phyloP scores from a whole-genome alignment of 2,113 vertebrate genomes.

The Ascaphus truei region DNA sequence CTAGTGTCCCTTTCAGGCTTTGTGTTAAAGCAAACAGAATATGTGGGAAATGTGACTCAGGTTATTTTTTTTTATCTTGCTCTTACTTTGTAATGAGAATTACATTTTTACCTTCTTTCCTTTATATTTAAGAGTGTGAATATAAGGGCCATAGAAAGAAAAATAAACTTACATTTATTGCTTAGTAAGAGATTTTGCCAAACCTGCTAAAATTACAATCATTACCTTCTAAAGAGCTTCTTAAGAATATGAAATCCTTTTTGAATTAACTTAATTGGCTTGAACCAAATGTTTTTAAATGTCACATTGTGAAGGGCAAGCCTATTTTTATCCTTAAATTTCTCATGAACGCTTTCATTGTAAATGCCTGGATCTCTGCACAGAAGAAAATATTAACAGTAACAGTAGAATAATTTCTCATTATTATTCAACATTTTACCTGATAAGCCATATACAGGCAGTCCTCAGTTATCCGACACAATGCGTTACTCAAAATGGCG shows the following conservation, averaged over 20 bases:
- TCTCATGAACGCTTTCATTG: slow-evolving; percentile 12
- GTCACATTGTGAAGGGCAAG: slow-evolving; percentile 25
- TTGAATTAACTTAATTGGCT: slow-evolving; percentile 37
- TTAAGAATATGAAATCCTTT: slow-evolving; percentile 32
- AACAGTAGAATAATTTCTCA: too few species aligned
- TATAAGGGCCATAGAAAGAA: background rate
- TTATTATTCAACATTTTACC: too few species aligned
- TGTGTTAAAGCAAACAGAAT: too few species aligned
- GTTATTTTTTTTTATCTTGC: too few species aligned
- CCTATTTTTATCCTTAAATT: slow-evolving; percentile 23
- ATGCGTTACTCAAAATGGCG: too few species aligned
- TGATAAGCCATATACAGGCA: too few species aligned
- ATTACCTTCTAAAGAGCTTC: slow-evolving; percentile 32
- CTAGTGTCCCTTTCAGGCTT: too few species aligned
- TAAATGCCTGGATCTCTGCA: background rate
- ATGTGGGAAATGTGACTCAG: too few species aligned
- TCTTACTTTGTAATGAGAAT: too few species aligned
- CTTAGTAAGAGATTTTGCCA: slow-evolving; percentile 4
- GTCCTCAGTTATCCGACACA: too few species aligned
- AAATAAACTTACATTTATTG: background rate
- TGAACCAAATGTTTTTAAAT: slow-evolving; percentile 34
- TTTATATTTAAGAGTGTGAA: background rate
- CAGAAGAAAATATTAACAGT: too few species aligned
- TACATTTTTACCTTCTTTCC: background rate
- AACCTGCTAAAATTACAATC: slow-evolving; percentile 32